A percentile compares a stretch with the other conserved stretches of the same genome.
phyloP scores from a whole-genome alignment of 2,888 invertebrate species.

The Drosophila birchii region DNA sequence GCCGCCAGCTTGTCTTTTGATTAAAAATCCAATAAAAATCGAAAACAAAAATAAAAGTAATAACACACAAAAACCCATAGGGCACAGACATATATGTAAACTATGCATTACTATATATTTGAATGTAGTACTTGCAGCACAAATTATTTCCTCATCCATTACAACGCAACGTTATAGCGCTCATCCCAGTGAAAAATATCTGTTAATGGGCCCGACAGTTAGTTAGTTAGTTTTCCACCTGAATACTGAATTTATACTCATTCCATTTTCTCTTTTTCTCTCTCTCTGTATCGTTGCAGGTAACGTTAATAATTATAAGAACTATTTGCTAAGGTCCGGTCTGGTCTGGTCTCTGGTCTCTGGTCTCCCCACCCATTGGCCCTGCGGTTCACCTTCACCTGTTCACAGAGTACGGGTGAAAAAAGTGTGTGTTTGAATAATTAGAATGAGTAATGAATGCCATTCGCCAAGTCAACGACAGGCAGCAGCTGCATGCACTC shows the following conservation, averaged over 20 bases:
- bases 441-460: slow-evolving; percentile 34
- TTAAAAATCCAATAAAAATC: slow-evolving; percentile 63
- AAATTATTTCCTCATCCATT: slow-evolving; percentile 61
- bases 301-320: slow-evolving; percentile 23
- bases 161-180: background rate
- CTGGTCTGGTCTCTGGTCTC: background rate
- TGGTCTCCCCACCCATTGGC: background rate
- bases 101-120: background rate
- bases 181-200: slow-evolving; percentile 9
- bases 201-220: slow-evolving; percentile 2
- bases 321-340: slow-evolving; percentile 8
- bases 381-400: slow-evolving; percentile 28
- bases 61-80: slow-evolving; percentile 35
- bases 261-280: background rate
- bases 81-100: background rate
- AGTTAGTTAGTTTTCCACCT: slow-evolving; percentile 8
- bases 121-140: slow-evolving; percentile 48
- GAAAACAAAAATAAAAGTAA: slow-evolving; percentile 13
- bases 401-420: background rate
- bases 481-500: slow-evolving; percentile 43
- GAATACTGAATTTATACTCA: slow-evolving; percentile 14
- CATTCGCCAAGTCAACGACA: slow-evolving; percentile 27
- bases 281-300: slow-evolving; percentile 17
- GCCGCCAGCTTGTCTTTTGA: slow-evolving; percentile 59
- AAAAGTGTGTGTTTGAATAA: slow-evolving; percentile 29